Base-by-base conservation (phyloP, 1,140 invertebrate species). In the Trichomalopsis sarcophagae region DNA sequence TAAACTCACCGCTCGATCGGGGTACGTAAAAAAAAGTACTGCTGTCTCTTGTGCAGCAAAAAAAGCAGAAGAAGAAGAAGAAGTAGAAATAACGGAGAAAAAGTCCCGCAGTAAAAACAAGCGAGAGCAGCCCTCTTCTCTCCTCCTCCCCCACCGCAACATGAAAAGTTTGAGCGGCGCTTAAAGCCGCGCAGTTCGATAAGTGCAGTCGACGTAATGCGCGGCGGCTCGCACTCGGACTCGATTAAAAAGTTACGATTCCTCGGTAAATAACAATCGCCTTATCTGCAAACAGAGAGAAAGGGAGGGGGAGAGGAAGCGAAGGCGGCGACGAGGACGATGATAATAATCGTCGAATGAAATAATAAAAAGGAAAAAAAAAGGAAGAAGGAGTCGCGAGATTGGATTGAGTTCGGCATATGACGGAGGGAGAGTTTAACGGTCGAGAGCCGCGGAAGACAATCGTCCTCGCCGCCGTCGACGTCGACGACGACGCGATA, bases 241-340 rank as follows among this genome's bases (percentile, higher is more conserved):
- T 62, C 55, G 55, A 62, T 62, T 62, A 62, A 62, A 62, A 62
- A n/a, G 55, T 62, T 62, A 62, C 55, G 55, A 62, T 62, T 62
- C 14, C 47, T 17, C 55, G 55, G 21, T 62, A 62, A 62, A 62
- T 62, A 62, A 62, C 55, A 62, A 62, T 62, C 17, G 55, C 17
- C 55, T 62, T 62, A 62, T 62, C 55, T n/a, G 14, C 55, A n/a
- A n/a, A n/a, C 55, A 6, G 5, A 62, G 55, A 62, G 55, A 62
- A 21, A 62, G 17, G 17, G n/a, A 7, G 55, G 14, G 55, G 4
- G 21, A 27, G 27, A 27, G 27, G 27, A 27, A 1, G 33, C 33
- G 33, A 36, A 27, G 27, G 27, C 33, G 33, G 33, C 33, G 2
- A 36, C 33, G 55, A 62, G 0, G 17, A 62, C 6, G 6, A 62